These are phyloP conservation scores for Alces alces DNA, from an alignment of 2,113 vertebrate genomes.

Conservation along the genomic window DNA sequence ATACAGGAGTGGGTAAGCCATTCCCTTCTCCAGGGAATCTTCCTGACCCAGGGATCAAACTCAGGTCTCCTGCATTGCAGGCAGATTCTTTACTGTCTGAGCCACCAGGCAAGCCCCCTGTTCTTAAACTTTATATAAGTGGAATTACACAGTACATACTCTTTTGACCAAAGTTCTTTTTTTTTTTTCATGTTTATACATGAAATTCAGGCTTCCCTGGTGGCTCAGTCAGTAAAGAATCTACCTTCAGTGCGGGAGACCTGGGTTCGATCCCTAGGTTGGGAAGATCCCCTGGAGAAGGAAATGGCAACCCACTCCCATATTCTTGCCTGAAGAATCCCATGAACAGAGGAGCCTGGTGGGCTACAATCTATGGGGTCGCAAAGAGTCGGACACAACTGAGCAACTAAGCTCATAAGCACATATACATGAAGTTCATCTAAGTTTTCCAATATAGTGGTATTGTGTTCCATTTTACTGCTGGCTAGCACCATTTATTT, in stretches of 20 bases:
- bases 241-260: neutral
- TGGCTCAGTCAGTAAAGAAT: neutral
- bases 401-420: rapidly evolving
- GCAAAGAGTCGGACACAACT: neutral
- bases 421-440: neutral
- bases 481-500: neutral
- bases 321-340: neutral
- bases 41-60: neutral
- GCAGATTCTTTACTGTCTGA: neutral
- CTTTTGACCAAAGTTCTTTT: neutral
- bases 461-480: neutral
- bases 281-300: neutral
- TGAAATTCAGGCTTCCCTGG: neutral
- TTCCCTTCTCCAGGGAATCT: neutral
- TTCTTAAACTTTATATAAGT: neutral
- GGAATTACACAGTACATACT: neutral
- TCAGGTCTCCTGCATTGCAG: neutral
- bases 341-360: neutral
- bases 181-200: neutral
- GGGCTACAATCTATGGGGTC: neutral
- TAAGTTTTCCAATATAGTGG: rapidly evolving
- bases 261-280: neutral
- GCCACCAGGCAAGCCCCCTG: neutral
- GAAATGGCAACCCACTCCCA: neutral
- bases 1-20: neutral